Conservation (phyloP, 1,140 invertebrate genomes). For the Hetaerina americana region DNA sequence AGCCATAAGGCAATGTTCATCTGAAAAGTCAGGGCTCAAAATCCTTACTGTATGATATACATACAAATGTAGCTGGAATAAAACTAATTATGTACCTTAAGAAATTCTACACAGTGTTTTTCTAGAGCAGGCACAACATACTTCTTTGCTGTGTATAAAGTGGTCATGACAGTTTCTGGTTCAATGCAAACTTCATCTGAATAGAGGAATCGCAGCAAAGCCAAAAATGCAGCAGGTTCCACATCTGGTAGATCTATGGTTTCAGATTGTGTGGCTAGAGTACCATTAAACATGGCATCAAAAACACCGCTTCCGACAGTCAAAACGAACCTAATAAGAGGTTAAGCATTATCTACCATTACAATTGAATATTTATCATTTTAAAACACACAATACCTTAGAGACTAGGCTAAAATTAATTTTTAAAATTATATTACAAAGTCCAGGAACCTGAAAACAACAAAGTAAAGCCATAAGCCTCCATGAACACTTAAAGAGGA, state of each 20-base stretch:
- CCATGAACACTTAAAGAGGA: too few relatives aligned
- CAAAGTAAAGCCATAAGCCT: too few relatives aligned
- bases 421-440: too few relatives aligned
- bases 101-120: conserved; percentile 72
- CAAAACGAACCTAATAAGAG: conserved; percentile 55
- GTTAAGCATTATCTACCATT: too few relatives aligned
- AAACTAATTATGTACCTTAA: conserved; percentile 37
- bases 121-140: conserved; percentile 73
- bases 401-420: too few relatives aligned
- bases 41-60: too few relatives aligned
- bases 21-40: too few relatives aligned
- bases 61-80: too few relatives aligned
- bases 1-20: too few relatives aligned
- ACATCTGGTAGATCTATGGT: conserved; percentile 74
- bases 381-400: too few relatives aligned
- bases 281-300: conserved; percentile 79
- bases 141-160: conserved; percentile 75
- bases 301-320: conserved; percentile 73
- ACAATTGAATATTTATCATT: too few relatives aligned
- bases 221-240: conserved; percentile 62
- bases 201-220: conserved; percentile 59
- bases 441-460: too few relatives aligned
- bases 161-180: conserved; percentile 77
- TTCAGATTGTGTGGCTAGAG: conserved; percentile 46
- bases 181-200: conserved; percentile 77